Evolutionary conservation across 2,113 vertebrate genomes (phyloP), one percentile per base, ranked within the genome.

Genomic region (Hydrochoerus hydrochaeris): DNA sequence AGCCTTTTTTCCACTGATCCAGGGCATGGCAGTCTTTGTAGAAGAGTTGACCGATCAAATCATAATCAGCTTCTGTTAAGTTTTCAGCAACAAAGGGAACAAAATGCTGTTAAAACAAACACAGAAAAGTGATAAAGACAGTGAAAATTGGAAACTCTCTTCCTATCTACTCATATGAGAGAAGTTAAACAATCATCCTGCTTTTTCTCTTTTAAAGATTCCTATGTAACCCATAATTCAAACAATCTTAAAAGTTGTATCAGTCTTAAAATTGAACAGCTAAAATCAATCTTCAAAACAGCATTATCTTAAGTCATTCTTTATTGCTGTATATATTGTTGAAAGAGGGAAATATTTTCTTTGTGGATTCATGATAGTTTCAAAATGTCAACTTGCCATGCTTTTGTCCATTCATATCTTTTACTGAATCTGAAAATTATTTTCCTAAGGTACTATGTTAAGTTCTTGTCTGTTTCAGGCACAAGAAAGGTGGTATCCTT

Each of bases 1-100:
- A 99, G 97, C 99, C 99, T 97, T 97, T 98, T 89, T 98, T 99
- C 99, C 99, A 99, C 94, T 99, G 98, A 97, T 99, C 99, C 85
- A 99, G 99, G 92, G 98, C 99, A 0, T 99, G 99, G 94, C 99
- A 99, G 71, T 99, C 99, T 97, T 99, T 99, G 98, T 99, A 99
- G 98, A 98, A 98, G 77, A 99, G 98, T 73, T 99, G 99, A 92
- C 99, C 99, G 91, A 99, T 99, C 95, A 99, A 98, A 94, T 99
- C 99, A 96, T 98, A 99, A 95, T 99, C 98, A 95, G 98, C 98
- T 97, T 98, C 99, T 98, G 99, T 97, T 96, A 99, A 96, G 54
- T 98, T 98, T 98, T 99, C 99, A 22, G 99, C 99, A 95, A 98
- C 98, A 19, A 98, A 46, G 7, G 99, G 99, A 94, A 99, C 96